Conservation (phyloP, 2,113 vertebrate species). For the Daboia siamensis region DNA sequence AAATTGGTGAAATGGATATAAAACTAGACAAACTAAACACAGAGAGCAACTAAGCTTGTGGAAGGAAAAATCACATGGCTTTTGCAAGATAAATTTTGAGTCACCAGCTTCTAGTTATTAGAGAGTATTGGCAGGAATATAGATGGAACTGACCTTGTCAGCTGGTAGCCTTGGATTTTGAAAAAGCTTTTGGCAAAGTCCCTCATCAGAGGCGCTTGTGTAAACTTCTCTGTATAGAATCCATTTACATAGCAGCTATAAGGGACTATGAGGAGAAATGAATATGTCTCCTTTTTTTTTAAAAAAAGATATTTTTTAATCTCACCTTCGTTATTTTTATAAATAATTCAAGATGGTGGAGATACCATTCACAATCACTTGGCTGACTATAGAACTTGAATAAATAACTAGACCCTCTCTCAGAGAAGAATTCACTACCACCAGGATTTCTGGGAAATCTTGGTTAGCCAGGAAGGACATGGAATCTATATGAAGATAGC, state of each 20-base stretch:
- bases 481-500: not conserved
- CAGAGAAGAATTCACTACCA: not conserved
- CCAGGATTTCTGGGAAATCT: not conserved
- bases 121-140: not conserved
- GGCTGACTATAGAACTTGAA: not conserved
- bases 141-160: not conserved
- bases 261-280: not conserved
- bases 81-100: not conserved
- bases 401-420: not conserved
- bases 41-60: not conserved
- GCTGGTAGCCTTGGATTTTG: not conserved
- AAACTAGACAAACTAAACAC: not conserved
- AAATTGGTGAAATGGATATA: not conserved
- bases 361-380: not conserved
- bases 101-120: not conserved
- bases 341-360: not conserved
- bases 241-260: not conserved
- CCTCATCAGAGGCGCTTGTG: not conserved
- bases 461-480: not conserved
- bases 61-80: not conserved
- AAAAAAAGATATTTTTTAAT: no score
- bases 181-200: not conserved
- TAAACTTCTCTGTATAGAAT: not conserved
- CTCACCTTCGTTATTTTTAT: not conserved
- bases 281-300: not conserved